Base-by-base conservation (phyloP, 2,888 invertebrate species). In the Nomada flava region DNA sequence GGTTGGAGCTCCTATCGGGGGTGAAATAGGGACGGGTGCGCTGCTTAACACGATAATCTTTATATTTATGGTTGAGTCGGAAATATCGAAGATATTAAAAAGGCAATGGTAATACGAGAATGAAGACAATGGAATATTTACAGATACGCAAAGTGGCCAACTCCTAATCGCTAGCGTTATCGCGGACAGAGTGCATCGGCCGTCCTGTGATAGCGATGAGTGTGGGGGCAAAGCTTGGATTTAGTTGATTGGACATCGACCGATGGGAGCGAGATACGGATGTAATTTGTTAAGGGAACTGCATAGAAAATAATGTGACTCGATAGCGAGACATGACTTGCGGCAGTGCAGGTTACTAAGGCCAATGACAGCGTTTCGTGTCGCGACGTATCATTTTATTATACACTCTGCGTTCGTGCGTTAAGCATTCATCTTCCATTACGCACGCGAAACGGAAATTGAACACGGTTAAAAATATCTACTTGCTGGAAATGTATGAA, bases 181-280 rank as follows among this genome's bases (percentile, higher is more conserved):
- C 75, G 65, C 67, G 67, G 42, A 26, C 73, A 75, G 60, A 83
- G 74, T 77, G 78, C 73, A 76, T 76, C 64, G 70, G 67, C 77
- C 77, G 73, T 57, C 47, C 42, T 29, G 10, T 36, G 72, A 15
- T 42, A 50, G 20, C 23, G 63, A 15, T n/a, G 63, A 18, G 42
- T 5, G 44, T 20, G 60, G 70, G 68, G 63, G 65, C 26, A 55
- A 75, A 75, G 79, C 80, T 63, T 75, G 72, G 76, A 65, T 60
- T 72, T 75, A 80, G 77, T 57, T 80, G 81, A 69, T 76, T 84
- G 79, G 73, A 78, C 74, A 87, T 83, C 79, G 76, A 74, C 76
- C 80, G 84, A 85, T 84, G 89, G 84, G 88, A 80, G 82, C 83
- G 85, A 83, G 87, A 89, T 85, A 85, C 89, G 89, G 89, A 89